These are phyloP conservation scores for Glyptemys insculpta DNA, from an alignment of 2,797 vertebrate species.

Conservation along the genomic window DNA sequence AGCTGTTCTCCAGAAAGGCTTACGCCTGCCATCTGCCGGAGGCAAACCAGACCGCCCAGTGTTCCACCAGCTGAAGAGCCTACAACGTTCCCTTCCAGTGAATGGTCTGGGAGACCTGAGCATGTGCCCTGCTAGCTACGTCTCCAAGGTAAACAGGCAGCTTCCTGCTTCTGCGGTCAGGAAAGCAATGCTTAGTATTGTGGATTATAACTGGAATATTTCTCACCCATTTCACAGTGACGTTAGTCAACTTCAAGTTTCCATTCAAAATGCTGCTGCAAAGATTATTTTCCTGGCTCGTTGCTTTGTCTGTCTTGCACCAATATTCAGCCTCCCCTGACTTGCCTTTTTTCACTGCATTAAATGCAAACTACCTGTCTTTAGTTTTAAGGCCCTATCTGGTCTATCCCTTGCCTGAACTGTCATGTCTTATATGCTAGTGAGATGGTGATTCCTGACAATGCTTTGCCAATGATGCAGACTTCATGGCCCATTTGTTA, in stretches of 20 bases:
- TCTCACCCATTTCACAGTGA: not conserved
- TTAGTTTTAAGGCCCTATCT: not conserved
- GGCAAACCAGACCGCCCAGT: too few species aligned
- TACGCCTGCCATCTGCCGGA: not conserved
- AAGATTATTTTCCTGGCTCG: not conserved
- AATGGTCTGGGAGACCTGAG: not conserved
- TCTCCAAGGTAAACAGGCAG: not conserved
- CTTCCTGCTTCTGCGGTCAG: not conserved
- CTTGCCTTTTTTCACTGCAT: not conserved
- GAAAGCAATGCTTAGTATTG: not conserved
- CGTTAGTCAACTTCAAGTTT: not conserved
- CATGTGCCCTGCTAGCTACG: not conserved
- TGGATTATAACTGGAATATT: not conserved
- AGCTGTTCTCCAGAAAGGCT: not conserved
- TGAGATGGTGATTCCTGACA: not conserved
- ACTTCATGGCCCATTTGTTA: not conserved
- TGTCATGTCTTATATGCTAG: not conserved
- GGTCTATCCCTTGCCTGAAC: not conserved
- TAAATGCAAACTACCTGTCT: not conserved
- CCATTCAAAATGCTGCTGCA: not conserved
- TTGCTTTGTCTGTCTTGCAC: not conserved
- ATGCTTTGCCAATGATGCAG: not conserved
- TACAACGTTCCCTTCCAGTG: not conserved
- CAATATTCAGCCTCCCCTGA: not conserved
- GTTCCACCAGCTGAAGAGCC: not conserved